Evolutionary conservation across 2,113 vertebrate species (phyloP).

Genomic region (Pantherophis guttatus): DNA sequence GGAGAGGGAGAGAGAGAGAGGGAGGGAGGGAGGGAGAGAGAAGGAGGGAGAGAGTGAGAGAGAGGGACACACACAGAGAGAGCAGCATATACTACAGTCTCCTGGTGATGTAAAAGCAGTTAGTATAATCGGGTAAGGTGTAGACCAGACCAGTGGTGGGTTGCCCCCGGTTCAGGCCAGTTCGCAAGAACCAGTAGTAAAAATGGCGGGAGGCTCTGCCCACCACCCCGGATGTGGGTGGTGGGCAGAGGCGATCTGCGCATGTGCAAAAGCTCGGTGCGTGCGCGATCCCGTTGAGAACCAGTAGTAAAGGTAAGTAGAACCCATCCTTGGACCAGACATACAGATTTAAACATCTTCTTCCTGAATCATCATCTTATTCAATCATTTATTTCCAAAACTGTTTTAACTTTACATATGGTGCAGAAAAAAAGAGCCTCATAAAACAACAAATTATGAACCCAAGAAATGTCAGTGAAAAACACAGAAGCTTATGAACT

Average conservation of each 20-base stretch:
- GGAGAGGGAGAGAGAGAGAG: too few relatives aligned
- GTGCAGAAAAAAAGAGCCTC: background rate
- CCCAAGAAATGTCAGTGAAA: background rate
- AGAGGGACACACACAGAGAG: background rate
- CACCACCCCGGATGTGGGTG: too few relatives aligned
- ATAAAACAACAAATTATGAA: background rate
- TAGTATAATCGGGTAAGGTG: background rate
- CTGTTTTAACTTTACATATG: background rate
- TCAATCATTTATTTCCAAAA: background rate
- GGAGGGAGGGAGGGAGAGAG: too few relatives aligned
- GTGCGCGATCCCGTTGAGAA: too few relatives aligned
- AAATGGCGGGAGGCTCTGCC: too few relatives aligned
- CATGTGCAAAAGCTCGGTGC: too few relatives aligned
- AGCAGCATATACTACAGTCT: background rate
- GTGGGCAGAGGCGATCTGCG: too few relatives aligned
- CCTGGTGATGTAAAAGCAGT: background rate
- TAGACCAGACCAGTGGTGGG: background rate
- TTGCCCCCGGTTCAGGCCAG: too few relatives aligned
- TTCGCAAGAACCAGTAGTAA: too few relatives aligned
- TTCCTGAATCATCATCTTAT: background rate
- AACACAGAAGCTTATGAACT: background rate
- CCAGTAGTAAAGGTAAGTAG: too few relatives aligned
- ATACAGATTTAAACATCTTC: background rate
- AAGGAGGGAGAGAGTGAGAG: background rate
- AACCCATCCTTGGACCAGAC: background rate